Conservation (phyloP, 2,113 vertebrate species). For the Actenoides hombroni region DNA sequence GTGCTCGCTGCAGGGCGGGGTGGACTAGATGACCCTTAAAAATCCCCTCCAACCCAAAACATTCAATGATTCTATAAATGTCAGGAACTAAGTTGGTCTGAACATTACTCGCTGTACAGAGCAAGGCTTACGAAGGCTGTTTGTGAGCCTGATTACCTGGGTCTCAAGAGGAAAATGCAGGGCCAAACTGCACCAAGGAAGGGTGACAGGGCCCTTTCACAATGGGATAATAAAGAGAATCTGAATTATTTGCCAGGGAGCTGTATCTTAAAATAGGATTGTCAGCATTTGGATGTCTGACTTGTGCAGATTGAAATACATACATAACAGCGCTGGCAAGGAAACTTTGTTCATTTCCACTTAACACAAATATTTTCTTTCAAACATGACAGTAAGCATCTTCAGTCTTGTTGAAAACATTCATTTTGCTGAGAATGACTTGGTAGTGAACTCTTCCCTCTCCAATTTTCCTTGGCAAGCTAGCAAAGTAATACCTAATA, state of each 20-base stretch:
- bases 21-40: neutral
- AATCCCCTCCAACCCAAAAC: neutral
- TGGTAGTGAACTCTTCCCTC: neutral
- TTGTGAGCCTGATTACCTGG: neutral
- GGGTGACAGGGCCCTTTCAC: neutral
- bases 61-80: neutral
- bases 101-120: neutral
- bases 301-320: neutral
- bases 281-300: neutral
- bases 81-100: neutral
- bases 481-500: neutral
- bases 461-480: neutral
- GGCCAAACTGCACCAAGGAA: neutral
- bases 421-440: neutral
- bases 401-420: neutral
- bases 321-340: rapidly evolving
- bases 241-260: neutral
- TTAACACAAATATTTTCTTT: neutral
- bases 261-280: neutral
- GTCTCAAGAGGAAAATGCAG: neutral
- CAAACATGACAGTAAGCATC: neutral
- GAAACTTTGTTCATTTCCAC: neutral
- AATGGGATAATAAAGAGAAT: neutral
- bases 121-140: neutral
- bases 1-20: neutral